Percentiles rank a stretch among this genome's conserved stretches.
phyloP scores from a whole-genome alignment of 2,113 vertebrate species.

The Cavia porcellus region DNA sequence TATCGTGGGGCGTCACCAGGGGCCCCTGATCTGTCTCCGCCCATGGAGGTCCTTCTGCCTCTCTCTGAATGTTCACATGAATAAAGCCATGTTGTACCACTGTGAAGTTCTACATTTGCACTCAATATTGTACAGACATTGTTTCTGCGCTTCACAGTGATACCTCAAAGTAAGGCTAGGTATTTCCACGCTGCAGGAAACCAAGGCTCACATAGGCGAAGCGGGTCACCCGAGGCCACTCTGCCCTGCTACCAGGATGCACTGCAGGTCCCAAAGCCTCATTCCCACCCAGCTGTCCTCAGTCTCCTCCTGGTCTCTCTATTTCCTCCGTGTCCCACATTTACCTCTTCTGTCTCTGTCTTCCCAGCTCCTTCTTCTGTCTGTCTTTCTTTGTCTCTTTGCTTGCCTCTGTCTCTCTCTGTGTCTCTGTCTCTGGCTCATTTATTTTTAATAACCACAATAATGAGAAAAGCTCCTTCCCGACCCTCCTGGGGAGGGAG shows the following conservation, averaged over 20 bases:
- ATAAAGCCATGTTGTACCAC: background rate
- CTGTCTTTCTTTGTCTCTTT: constrained; percentile 73
- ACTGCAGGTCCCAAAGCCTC: background rate
- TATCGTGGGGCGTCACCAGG: background rate
- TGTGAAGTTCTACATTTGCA: background rate
- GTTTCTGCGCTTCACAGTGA: background rate
- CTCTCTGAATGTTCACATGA: background rate
- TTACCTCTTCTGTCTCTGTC: constrained; percentile 31
- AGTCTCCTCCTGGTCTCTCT: rapidly evolving
- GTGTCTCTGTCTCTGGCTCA: constrained; percentile 79
- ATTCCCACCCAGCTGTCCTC: background rate
- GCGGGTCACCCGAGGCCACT: background rate
- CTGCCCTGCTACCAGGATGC: background rate
- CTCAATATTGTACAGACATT: background rate
- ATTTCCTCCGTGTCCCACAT: background rate
- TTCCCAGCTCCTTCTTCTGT: constrained; percentile 42
- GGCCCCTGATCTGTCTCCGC: too few species aligned
- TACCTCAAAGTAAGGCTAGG: background rate
- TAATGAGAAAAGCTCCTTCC: constrained; percentile 86
- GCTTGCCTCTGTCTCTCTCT: constrained; percentile 70
- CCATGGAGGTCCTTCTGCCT: background rate
- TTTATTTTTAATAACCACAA: constrained; percentile 86
- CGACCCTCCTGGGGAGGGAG: constrained; percentile 84
- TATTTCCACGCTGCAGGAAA: constrained; percentile 33
- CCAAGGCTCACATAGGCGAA: background rate